Conservation (phyloP, 2,113 vertebrate species). For the Chrysochloris asiatica region DNA sequence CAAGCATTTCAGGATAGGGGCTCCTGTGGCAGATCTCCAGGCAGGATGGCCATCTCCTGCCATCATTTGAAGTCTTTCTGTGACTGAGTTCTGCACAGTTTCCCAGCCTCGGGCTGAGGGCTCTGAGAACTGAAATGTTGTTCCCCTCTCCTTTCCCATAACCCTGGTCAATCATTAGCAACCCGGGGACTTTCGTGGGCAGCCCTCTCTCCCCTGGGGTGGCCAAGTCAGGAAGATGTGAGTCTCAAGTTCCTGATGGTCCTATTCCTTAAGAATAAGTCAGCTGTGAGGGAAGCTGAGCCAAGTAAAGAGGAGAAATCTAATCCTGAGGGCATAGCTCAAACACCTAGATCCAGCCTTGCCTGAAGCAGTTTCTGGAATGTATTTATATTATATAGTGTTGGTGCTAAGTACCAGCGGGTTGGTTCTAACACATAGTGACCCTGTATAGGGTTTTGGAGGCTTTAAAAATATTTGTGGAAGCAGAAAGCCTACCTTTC, state of each 20-base stretch:
- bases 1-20: not conserved
- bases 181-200: too few species aligned
- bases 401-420: too few species aligned
- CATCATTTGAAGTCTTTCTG: not conserved
- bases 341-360: not conserved
- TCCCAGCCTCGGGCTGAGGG: not conserved
- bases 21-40: not conserved
- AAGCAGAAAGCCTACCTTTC: too few species aligned
- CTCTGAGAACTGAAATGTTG: not conserved
- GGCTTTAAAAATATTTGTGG: too few species aligned
- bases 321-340: not conserved
- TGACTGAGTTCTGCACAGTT: not conserved
- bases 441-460: too few species aligned
- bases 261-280: too few species aligned
- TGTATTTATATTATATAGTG: too few species aligned
- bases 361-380: not conserved
- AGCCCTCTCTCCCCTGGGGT: too few species aligned
- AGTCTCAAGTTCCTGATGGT: not conserved
- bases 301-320: not conserved
- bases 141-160: not conserved
- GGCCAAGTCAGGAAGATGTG: too few species aligned
- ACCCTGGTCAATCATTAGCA: too few species aligned
- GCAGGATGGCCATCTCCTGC: too few species aligned
- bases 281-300: not conserved
- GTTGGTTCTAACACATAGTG: too few species aligned